Conservation (phyloP, 53 echinoderm and acorn worm genomes). For the Arbacia lixula region DNA sequence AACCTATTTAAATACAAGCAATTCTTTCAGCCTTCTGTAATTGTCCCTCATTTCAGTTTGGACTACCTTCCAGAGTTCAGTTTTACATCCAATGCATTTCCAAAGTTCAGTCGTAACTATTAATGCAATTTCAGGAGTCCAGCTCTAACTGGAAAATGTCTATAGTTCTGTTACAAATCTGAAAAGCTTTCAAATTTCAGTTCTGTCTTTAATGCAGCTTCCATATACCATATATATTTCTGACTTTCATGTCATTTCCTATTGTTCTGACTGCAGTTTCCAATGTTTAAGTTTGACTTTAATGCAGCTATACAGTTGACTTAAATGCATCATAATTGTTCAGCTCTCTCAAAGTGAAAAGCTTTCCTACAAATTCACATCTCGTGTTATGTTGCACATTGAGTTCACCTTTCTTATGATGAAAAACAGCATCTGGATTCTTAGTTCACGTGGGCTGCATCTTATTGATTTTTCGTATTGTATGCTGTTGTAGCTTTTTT, state of each 20-base stretch:
- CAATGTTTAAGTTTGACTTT: conserved; percentile 3
- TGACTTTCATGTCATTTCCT: background rate
- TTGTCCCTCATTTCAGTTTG: conserved; percentile 11
- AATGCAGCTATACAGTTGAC: conserved; percentile 4
- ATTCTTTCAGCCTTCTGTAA: conserved; percentile 37
- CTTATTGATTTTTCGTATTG: conserved; percentile 16
- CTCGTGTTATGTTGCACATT: conserved; percentile 4
- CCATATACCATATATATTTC: too few relatives aligned
- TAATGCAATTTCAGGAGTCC: conserved; percentile 17
- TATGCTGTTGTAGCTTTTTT: conserved; percentile 41
- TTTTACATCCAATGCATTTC: conserved; percentile 1
- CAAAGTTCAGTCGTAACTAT: too few relatives aligned
- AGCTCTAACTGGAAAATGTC: background rate
- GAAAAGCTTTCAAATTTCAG: conserved; percentile 8
- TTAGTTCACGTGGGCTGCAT: conserved; percentile 31
- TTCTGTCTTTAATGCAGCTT: conserved; percentile 15
- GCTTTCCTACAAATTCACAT: conserved; percentile 13
- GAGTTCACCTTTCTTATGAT: conserved; percentile 26
- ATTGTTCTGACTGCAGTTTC: conserved; percentile 23
- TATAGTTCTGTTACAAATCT: background rate
- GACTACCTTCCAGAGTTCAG: conserved; percentile 29
- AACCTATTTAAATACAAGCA: background rate
- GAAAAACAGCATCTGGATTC: background rate
- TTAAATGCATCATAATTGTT: conserved; percentile 21
- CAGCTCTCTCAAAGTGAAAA: conserved; percentile 11